These are phyloP conservation scores for Physella acuta DNA, from an alignment of 1,140 invertebrate species.

Conservation along the genomic window DNA sequence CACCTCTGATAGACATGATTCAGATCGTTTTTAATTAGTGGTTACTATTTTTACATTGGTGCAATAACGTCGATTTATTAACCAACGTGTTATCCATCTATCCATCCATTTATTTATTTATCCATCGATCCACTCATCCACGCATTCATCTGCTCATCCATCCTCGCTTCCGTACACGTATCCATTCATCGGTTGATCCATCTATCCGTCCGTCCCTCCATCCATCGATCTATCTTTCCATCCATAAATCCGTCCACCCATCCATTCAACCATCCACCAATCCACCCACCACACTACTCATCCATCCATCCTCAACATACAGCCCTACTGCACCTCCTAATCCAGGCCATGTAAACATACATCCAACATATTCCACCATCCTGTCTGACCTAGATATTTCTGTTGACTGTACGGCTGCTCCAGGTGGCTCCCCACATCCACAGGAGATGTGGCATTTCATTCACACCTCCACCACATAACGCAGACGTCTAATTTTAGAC, in stretches of 20 bases:
- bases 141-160: not conserved
- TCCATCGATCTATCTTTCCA: slow-evolving; percentile 8
- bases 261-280: not conserved
- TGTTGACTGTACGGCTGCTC: too few species aligned
- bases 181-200: not conserved
- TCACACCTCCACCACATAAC: too few species aligned
- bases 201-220: slow-evolving; percentile 2
- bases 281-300: not conserved
- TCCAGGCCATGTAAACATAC: not conserved
- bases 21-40: too few species aligned
- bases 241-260: not conserved
- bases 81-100: not conserved
- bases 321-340: too few species aligned
- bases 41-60: too few species aligned
- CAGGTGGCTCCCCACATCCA: too few species aligned
- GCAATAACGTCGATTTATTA: too few species aligned
- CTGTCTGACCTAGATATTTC: too few species aligned
- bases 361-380: not conserved
- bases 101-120: not conserved
- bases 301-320: too few species aligned
- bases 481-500: too few species aligned
- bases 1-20: too few species aligned
- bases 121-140: slow-evolving; percentile 2
- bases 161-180: not conserved
- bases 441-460: too few species aligned